Evolutionary conservation across 2,888 invertebrate genomes (phyloP).

Genomic region (Brachycybe producta): DNA sequence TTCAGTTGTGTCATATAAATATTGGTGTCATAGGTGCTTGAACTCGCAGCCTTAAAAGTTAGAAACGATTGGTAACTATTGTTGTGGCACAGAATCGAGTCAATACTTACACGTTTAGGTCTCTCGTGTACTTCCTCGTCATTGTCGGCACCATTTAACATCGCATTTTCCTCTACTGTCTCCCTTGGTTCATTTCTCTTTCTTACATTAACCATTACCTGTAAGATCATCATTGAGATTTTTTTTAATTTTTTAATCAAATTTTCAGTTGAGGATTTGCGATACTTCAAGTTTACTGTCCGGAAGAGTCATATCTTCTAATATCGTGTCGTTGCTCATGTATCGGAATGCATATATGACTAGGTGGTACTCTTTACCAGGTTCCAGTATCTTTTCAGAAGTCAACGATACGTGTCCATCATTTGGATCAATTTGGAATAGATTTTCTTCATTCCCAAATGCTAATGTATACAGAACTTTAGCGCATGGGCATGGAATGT

Average conservation of each 20-base stretch:
- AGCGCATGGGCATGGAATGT: slow-evolving; percentile 8
- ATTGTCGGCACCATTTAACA: neutral
- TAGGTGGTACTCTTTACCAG: neutral
- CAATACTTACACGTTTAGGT: slow-evolving; percentile 6
- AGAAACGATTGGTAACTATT: no score
- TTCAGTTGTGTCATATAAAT: slow-evolving; percentile 7
- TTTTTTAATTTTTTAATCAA: no score
- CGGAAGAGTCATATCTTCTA: neutral
- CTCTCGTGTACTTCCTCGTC: neutral
- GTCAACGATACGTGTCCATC: slow-evolving; percentile 1
- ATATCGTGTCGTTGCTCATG: neutral
- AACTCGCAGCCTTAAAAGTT: slow-evolving; percentile 5
- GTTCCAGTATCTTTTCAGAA: neutral
- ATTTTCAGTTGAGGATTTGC: no score
- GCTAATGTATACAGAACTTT: neutral
- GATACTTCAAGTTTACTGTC: neutral
- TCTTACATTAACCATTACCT: slow-evolving; percentile 1
- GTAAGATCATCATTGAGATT: neutral
- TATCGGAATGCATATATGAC: neutral
- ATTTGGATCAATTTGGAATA: neutral
- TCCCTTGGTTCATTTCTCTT: neutral
- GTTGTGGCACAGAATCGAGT: no score
- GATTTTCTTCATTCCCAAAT: neutral
- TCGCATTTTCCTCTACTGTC: neutral
- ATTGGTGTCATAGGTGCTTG: neutral